Conservation (phyloP, 2,113 vertebrate species). For the Typhlomys cinereus region DNA sequence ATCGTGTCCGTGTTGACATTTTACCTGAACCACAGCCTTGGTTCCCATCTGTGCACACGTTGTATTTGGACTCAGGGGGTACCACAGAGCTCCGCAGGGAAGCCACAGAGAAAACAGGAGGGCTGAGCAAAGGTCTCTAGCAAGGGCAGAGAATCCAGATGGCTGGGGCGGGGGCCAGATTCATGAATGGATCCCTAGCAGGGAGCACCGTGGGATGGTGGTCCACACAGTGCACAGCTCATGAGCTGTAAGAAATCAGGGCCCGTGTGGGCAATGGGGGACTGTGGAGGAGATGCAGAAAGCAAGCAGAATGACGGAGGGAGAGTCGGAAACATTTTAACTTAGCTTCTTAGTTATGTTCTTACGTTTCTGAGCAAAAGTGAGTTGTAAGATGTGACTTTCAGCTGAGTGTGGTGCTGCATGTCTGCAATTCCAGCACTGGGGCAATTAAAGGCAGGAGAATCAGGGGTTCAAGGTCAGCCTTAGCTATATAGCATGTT, state of each 20-base stretch:
- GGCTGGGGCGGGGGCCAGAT: neutral
- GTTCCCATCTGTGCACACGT: neutral
- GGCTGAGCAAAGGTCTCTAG: neutral
- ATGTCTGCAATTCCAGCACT: neutral
- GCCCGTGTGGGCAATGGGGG: neutral
- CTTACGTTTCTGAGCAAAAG: neutral
- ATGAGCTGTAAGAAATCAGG: neutral
- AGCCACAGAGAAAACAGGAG: neutral
- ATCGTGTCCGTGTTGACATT: neutral
- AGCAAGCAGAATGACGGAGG: neutral
- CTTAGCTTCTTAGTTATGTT: neutral
- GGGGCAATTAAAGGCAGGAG: neutral
- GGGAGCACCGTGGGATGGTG: neutral
- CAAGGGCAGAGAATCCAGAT: neutral
- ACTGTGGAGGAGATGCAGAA: neutral
- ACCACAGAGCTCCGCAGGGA: neutral
- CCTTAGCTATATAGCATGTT: neutral
- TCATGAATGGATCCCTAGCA: neutral
- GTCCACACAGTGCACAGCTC: neutral
- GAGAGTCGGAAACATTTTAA: neutral
- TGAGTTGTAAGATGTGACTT: slow-evolving; percentile 12
- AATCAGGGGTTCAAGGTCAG: neutral
- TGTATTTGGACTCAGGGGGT: neutral
- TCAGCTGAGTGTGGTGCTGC: neutral
- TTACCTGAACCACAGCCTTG: neutral